A percentile compares a stretch with the other conserved stretches of the same genome.
phyloP scores from a whole-genome alignment of 2,888 invertebrate genomes.

The Acronicta psi region DNA sequence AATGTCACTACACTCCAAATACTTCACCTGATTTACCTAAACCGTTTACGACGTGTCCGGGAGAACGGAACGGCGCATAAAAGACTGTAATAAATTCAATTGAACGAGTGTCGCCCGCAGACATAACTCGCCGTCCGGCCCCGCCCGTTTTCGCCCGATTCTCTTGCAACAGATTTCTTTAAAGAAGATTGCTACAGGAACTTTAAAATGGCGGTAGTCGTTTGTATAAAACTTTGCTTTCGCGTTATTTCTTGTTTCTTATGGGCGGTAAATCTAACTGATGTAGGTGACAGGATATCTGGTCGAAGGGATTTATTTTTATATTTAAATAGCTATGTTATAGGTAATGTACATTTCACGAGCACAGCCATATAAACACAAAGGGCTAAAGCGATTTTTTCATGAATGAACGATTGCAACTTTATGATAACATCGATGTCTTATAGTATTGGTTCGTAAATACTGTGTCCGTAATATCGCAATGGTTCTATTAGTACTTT shows the following conservation, averaged over 20 bases:
- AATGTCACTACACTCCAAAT: constrained; percentile 34
- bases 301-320: constrained; percentile 44
- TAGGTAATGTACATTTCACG: no score
- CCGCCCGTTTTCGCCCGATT: constrained; percentile 62
- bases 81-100: constrained; percentile 80
- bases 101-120: constrained; percentile 76
- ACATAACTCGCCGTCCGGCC: constrained; percentile 67
- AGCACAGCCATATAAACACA: no score
- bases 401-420: no score
- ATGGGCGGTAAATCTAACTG: constrained; percentile 56
- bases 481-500: no score
- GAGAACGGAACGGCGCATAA: constrained; percentile 60
- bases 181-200: constrained; percentile 70
- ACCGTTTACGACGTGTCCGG: constrained; percentile 59
- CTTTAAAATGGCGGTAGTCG: constrained; percentile 74
- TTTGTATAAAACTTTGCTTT: constrained; percentile 77
- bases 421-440: no score
- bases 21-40: constrained; percentile 57
- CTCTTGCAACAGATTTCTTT: constrained; percentile 73
- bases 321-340: no score
- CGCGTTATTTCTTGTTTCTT: constrained; percentile 65
- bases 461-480: no score
- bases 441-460: no score
- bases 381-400: no score
- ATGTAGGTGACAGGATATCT: constrained; percentile 62